Evolutionary conservation across 1,140 invertebrate species (phyloP).

Genomic region (Heliconius congener): DNA sequence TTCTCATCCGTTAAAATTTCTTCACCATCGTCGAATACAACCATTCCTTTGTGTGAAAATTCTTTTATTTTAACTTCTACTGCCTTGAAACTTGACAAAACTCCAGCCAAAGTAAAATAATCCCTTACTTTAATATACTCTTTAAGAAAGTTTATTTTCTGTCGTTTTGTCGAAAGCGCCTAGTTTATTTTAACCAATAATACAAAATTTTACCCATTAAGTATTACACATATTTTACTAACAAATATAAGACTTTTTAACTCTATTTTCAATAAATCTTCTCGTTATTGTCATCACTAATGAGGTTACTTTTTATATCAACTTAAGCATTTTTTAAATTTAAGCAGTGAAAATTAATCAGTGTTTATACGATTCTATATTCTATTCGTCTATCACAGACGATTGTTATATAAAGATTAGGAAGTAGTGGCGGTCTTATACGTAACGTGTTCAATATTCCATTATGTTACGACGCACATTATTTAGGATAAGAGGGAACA

Average conservation of each 20-base stretch:
- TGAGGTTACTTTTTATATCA: neutral
- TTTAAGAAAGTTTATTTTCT: neutral
- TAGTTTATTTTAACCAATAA: neutral
- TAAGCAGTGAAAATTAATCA: neutral
- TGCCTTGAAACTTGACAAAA: constrained; percentile 17
- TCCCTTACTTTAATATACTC: constrained; percentile 19
- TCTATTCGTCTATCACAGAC: neutral
- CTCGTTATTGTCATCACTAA: neutral
- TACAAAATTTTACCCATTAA: neutral
- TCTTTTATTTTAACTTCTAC: constrained; percentile 22
- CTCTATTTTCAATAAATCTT: neutral
- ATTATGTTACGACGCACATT: constrained; percentile 46
- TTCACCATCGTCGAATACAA: neutral
- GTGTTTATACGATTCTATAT: neutral
- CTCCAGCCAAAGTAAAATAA: constrained; percentile 28
- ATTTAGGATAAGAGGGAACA: constrained; percentile 66
- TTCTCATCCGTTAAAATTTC: neutral
- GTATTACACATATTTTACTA: neutral
- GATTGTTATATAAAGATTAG: neutral
- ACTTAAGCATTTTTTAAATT: neutral
- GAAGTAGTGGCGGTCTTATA: neutral
- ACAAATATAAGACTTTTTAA: neutral
- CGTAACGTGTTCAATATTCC: constrained; percentile 32
- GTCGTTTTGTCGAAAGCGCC: neutral
- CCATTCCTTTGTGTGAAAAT: constrained; percentile 23